Base-by-base conservation (phyloP, 2,888 invertebrate genomes). In the Ganaspis brasiliensis region DNA sequence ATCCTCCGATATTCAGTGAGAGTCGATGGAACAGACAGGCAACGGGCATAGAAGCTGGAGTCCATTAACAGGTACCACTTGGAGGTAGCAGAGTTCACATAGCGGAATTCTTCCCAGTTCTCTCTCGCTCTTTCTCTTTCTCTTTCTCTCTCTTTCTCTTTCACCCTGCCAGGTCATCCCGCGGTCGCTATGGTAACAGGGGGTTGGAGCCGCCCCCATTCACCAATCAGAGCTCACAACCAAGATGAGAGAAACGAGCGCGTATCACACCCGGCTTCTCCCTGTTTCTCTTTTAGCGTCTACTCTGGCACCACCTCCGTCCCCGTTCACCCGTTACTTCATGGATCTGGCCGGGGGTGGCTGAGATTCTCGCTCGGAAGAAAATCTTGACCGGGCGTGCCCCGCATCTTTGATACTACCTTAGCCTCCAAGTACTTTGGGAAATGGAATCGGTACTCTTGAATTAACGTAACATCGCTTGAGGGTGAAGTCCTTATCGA, bases 151-250 rank as follows among this genome's bases (percentile, higher is more conserved):
- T 57, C 55, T 52, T 61, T 45, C 59, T 74, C 73, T 78, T 72
- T 67, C 76, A 75, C 76, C 59, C 73, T 75, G 45, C 73, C 79
- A 92, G 92, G 90, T 85, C 84, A 87, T 86, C 86, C 87, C 87
- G 83, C 91, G 92, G 94, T 94, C 92, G 93, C 93, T 92, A 93
- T 92, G 91, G 93, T 92, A 93, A 94, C 94, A 82, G 87, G 87
- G 89, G 87, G 86, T 86, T 89, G 88, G 90, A 89, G 89, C 91
- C 90, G 91, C 91, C 91, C 91, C 91, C 86, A 87, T 87, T 86
- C 90, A 84, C 94, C 93, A 93, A 94, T 94, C 94, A 93, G 94
- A 93, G 93, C 93, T 91, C 92, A 89, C 82, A 85, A 84, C 85
- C 85, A 82, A 84, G 84, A 83, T 82, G 81, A 83, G 85, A 86